A percentile compares a stretch with the other conserved stretches of the same genome.
These are phyloP conservation scores for Bradypodion pumilum DNA, from an alignment of 2,797 vertebrate species.

Conservation along the genomic window DNA sequence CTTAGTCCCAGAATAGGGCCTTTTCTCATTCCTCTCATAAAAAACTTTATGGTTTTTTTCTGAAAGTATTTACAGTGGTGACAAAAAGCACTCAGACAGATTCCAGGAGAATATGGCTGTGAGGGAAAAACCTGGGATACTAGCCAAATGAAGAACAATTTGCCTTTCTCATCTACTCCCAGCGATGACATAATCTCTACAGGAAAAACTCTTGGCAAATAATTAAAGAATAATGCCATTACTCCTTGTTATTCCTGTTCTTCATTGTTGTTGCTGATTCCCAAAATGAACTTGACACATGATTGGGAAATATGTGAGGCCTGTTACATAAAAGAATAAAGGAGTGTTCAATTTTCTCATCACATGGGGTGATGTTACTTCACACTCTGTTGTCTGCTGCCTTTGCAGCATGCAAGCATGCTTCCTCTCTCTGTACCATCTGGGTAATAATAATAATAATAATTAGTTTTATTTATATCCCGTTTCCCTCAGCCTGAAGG, in stretches of 20 bases:
- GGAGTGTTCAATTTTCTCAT: conserved; percentile 67
- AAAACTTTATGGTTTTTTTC: conserved; percentile 81
- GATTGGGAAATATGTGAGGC: no score
- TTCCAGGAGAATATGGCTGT: conserved; percentile 73
- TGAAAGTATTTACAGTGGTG: conserved; percentile 77
- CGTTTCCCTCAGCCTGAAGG: no score
- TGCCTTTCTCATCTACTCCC: conserved; percentile 62
- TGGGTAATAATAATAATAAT: no score
- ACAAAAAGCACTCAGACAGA: conserved; percentile 76
- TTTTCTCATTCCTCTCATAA: conserved; percentile 79
- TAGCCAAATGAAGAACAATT: conserved; percentile 74
- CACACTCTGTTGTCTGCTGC: conserved; percentile 31
- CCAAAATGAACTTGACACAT: no score
- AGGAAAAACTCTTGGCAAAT: conserved; percentile 54
- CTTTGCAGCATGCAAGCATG: not conserved
- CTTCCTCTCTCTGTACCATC: not conserved
- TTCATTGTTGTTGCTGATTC: conserved; percentile 50
- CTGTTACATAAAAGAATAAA: conserved; percentile 40
- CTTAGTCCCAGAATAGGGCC: conserved; percentile 60
- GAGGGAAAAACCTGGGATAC: conserved; percentile 75
- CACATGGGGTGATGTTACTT: conserved; percentile 68
- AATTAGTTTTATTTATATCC: no score
- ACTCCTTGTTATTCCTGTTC: conserved; percentile 65
- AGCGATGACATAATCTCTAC: conserved; percentile 75
- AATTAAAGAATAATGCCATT: conserved; percentile 66